Conservation (phyloP, 1,140 invertebrate species). For the Meloidogyne exigua region DNA sequence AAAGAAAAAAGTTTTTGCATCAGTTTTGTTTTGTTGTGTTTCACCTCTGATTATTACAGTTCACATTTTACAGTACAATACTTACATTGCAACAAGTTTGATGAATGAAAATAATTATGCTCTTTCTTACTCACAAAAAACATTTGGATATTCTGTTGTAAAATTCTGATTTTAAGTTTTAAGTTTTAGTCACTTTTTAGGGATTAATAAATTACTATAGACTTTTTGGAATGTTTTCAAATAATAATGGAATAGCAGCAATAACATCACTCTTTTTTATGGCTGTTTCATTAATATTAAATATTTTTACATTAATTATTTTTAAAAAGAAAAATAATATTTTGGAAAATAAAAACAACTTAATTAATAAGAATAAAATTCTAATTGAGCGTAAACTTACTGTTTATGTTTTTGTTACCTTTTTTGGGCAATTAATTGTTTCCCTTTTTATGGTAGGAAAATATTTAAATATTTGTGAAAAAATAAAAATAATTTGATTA, state of each 20-base stretch:
- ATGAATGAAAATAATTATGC: not conserved
- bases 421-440: not conserved
- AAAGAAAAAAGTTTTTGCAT: not conserved
- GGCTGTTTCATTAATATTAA: not conserved
- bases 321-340: not conserved
- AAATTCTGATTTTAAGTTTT: too few species aligned
- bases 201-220: not conserved
- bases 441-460: not conserved
- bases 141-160: not conserved
- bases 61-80: conserved; percentile 3
- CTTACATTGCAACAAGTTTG: not conserved
- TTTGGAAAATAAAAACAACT: not conserved
- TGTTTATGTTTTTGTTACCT: not conserved
- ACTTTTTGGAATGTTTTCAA: not conserved
- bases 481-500: too few species aligned
- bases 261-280: not conserved
- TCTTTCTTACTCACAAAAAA: not conserved
- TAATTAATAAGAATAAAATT: not conserved
- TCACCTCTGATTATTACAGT: not conserved
- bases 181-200: not conserved
- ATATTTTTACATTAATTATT: not conserved
- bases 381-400: not conserved
- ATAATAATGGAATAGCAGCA: not conserved
- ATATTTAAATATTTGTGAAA: too few species aligned
- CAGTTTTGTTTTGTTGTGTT: not conserved